Conservation (phyloP, 2,797 vertebrate genomes). For the Lepilemur septentrionalis region DNA sequence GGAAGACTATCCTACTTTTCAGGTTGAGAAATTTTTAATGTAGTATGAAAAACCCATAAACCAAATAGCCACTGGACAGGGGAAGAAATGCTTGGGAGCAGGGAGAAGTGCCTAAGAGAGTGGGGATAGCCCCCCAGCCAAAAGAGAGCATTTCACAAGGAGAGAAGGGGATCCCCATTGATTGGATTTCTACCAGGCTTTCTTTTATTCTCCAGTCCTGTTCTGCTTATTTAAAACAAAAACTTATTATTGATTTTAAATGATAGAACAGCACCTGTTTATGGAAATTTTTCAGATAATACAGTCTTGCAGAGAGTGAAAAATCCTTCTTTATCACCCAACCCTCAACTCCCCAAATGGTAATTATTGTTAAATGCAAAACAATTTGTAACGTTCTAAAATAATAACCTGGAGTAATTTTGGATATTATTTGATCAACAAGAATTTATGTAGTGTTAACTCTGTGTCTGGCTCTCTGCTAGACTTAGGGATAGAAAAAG, state of each 20-base stretch:
- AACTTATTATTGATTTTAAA: not conserved
- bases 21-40: not conserved
- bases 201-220: not conserved
- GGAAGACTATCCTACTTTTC: not conserved
- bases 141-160: not conserved
- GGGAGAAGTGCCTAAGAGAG: not conserved
- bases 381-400: not conserved
- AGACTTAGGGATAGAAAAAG: not conserved
- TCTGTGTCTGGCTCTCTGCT: not conserved
- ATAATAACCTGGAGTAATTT: not conserved
- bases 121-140: not conserved
- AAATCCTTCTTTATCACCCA: not conserved
- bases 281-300: not conserved
- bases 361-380: not conserved
- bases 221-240: constrained; percentile 11
- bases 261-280: not conserved
- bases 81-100: not conserved
- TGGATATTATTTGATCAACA: not conserved
- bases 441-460: not conserved
- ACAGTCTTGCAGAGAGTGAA: not conserved
- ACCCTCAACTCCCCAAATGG: not conserved
- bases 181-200: not conserved
- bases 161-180: not conserved
- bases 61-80: not conserved
- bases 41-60: not conserved